Evolutionary conservation across 2,113 vertebrate genomes (phyloP).

Genomic region (Corythaeola cristata): DNA sequence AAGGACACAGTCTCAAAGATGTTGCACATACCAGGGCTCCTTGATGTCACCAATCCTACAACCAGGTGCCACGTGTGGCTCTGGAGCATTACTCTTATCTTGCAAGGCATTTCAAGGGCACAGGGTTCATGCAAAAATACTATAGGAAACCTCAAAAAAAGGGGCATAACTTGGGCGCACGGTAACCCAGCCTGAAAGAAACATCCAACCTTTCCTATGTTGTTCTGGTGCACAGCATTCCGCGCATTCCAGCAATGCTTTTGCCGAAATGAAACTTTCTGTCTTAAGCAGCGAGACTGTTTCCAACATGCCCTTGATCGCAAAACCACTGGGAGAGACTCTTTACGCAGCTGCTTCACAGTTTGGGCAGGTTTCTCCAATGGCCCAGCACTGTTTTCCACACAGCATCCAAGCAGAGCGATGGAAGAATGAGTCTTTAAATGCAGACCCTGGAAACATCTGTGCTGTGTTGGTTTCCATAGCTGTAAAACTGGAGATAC

Average conservation of each 20-base stretch:
- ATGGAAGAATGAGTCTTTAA: not conserved
- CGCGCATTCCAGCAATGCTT: not conserved
- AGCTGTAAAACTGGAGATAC: not conserved
- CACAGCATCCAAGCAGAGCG: not conserved
- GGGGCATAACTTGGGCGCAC: accelerated
- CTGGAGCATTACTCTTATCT: not conserved
- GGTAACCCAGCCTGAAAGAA: not conserved
- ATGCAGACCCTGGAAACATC: not conserved
- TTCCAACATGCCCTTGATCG: not conserved
- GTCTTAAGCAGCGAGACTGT: not conserved
- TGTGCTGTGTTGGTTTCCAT: not conserved
- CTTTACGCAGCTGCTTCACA: not conserved
- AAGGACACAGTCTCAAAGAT: not conserved
- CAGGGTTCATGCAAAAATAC: not conserved
- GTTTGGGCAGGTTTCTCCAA: accelerated
- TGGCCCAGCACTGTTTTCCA: not conserved
- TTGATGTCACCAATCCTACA: not conserved
- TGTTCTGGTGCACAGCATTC: not conserved
- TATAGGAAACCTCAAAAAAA: not conserved
- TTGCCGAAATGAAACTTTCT: not conserved
- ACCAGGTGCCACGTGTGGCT: not conserved
- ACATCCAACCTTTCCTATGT: accelerated
- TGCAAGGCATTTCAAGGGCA: not conserved
- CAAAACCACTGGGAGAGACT: not conserved
- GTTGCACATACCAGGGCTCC: not conserved